Percentiles rank a stretch among this genome's conserved stretches.
phyloP scores from a whole-genome alignment of 2,797 vertebrate genomes.

The Pangasius larnaudii region DNA sequence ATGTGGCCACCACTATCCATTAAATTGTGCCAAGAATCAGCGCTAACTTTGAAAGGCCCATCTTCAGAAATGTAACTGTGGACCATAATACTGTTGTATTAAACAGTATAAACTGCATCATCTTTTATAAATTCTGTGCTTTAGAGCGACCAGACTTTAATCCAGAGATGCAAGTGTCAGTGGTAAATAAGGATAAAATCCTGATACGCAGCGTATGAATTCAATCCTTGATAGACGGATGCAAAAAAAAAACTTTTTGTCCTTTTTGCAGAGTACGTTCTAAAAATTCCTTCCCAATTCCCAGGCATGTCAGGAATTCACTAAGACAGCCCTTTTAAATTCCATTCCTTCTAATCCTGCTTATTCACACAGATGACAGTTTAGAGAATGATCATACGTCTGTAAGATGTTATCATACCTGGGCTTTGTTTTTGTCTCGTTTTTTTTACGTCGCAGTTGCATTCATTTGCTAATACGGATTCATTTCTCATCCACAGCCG shows the following conservation, averaged over 20 bases:
- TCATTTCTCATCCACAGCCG: conserved; percentile 56
- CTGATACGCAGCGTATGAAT: not conserved
- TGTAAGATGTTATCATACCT: not conserved
- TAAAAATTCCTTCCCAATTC: conserved; percentile 22
- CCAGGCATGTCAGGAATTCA: conserved; percentile 35
- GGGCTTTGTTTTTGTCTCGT: not conserved
- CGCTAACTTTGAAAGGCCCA: not conserved
- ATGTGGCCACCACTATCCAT: not conserved
- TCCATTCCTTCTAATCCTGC: not conserved
- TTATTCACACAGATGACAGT: not conserved
- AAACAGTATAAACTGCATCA: not conserved
- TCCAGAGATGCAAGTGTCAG: not conserved
- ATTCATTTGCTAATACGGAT: conserved; percentile 5
- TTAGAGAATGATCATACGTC: not conserved
- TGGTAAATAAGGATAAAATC: not conserved
- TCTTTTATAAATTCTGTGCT: not conserved
- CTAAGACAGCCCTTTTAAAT: conserved; percentile 2
- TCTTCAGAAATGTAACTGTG: not conserved
- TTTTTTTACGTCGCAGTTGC: not conserved
- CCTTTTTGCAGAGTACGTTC: not conserved
- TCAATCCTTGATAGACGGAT: not conserved
- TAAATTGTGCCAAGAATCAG: not conserved
- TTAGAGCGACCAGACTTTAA: not conserved
- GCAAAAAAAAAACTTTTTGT: not conserved
- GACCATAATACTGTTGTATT: not conserved